phyloP scores from a whole-genome alignment of 2,113 vertebrate species.

The Daubentonia madagascariensis region DNA sequence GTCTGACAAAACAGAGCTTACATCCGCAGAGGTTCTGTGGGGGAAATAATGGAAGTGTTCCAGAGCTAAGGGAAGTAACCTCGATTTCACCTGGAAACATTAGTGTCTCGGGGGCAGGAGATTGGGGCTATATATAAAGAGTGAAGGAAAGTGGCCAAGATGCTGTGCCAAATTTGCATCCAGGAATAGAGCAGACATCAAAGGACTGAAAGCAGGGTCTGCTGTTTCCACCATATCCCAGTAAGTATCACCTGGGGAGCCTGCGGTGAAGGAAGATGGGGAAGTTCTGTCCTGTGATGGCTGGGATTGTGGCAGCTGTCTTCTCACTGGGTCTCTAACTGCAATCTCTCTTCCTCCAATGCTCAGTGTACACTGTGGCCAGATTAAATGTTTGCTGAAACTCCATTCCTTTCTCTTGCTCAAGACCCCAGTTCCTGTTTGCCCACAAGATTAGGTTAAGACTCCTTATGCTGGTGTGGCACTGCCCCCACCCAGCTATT shows the following conservation, averaged over 20 bases:
- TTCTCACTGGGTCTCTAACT: neutral
- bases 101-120: conserved; percentile 68
- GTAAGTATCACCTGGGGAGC: neutral
- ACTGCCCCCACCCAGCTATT: neutral
- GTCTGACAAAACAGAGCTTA: conserved; percentile 63
- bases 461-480: neutral
- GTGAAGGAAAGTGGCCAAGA: conserved; percentile 74
- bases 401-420: conserved; percentile 9
- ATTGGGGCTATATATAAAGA: conserved; percentile 68
- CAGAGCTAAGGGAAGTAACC: conserved; percentile 80
- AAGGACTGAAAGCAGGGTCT: conserved; percentile 44
- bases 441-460: neutral
- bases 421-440: conserved; percentile 25
- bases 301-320: neutral
- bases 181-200: conserved; percentile 74
- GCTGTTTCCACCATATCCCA: conserved; percentile 27
- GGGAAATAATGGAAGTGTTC: conserved; percentile 60
- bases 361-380: neutral
- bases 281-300: neutral
- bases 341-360: neutral
- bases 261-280: neutral
- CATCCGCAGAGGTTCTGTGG: neutral
- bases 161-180: conserved; percentile 58
- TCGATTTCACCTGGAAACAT: conserved; percentile 83
- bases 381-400: neutral